phyloP scores from a whole-genome alignment of 1,140 invertebrate genomes.

The Acromyrmex heyeri region DNA sequence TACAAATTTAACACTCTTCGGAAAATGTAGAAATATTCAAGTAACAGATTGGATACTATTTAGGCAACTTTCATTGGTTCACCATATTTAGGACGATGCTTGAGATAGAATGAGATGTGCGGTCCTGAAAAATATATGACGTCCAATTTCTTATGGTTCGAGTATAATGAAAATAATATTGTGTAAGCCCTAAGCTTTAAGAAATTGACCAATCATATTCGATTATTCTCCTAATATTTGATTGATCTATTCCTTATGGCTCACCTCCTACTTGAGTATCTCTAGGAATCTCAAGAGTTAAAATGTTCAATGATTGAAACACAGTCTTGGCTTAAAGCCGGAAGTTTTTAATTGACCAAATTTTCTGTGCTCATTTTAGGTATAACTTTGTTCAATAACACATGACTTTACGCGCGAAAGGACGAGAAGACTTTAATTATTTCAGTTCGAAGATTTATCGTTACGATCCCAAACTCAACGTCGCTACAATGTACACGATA shows the following conservation, averaged over 20 bases:
- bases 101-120: too few relatives aligned
- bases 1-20: not conserved
- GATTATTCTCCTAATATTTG: too few relatives aligned
- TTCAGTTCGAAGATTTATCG: conserved; percentile 30
- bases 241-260: too few relatives aligned
- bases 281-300: not conserved
- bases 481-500: conserved; percentile 49
- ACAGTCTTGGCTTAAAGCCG: not conserved
- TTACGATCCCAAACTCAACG: conserved; percentile 28
- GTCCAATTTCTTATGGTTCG: too few relatives aligned
- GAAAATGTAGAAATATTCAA: not conserved
- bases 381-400: not conserved
- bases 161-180: too few relatives aligned
- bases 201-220: too few relatives aligned
- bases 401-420: not conserved
- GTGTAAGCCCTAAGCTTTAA: too few relatives aligned
- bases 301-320: not conserved
- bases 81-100: too few relatives aligned
- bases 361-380: not conserved
- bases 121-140: too few relatives aligned
- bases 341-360: not conserved
- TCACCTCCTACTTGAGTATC: too few relatives aligned
- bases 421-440: not conserved
- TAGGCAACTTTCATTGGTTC: too few relatives aligned
- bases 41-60: too few relatives aligned